These are phyloP conservation scores for Blennius ocellaris DNA, from an alignment of 2,113 vertebrate genomes.

Conservation along the genomic window DNA sequence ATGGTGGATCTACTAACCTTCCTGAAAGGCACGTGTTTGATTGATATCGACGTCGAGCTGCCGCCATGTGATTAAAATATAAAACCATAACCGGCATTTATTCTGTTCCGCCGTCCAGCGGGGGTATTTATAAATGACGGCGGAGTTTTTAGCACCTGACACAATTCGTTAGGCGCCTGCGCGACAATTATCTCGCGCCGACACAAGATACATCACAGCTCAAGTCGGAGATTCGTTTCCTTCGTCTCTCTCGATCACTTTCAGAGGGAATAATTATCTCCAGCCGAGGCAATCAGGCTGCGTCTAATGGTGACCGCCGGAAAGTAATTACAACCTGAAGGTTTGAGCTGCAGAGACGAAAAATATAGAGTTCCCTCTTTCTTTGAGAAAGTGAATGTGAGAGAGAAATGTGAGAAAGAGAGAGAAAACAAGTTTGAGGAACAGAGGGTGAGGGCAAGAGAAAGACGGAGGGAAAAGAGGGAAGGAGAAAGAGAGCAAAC, in stretches of 20 bases:
- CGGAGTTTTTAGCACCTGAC: background rate
- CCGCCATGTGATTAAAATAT: too few relatives aligned
- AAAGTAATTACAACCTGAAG: slow-evolving; percentile 10
- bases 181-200: background rate
- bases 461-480: too few relatives aligned
- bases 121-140: background rate
- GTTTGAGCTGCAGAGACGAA: slow-evolving; percentile 19
- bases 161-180: background rate
- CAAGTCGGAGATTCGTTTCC: background rate
- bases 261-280: slow-evolving; percentile 33
- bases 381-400: too few relatives aligned
- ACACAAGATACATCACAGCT: background rate
- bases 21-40: too few relatives aligned
- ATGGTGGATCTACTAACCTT: too few relatives aligned
- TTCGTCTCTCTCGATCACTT: slow-evolving; percentile 9
- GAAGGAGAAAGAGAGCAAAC: too few relatives aligned
- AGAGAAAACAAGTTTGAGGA: too few relatives aligned
- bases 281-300: slow-evolving; percentile 25
- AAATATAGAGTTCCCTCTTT: background rate
- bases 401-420: too few relatives aligned
- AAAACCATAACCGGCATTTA: too few relatives aligned
- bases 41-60: too few relatives aligned
- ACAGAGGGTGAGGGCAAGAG: background rate
- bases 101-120: too few relatives aligned
- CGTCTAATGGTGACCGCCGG: background rate